Conservation (phyloP, 2,888 invertebrate species). For the Nomada fabriciana region DNA sequence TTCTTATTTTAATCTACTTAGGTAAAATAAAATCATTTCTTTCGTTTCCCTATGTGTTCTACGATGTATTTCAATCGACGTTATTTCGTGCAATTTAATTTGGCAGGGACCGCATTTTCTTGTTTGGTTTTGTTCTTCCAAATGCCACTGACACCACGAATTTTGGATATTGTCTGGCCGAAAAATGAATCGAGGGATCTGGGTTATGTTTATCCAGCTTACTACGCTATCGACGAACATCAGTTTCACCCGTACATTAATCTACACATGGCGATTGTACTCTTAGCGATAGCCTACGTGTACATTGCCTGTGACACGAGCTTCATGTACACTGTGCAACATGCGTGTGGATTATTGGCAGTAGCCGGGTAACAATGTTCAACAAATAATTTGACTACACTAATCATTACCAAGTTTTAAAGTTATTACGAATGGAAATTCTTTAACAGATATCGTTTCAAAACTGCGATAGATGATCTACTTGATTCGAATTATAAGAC, state of each 20-base stretch:
- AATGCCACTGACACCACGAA: not conserved
- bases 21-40: not conserved
- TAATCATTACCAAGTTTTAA: too few species aligned
- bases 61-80: too few species aligned
- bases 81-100: not conserved
- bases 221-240: not conserved
- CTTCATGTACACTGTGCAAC: conserved; percentile 21
- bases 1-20: not conserved
- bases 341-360: conserved; percentile 17
- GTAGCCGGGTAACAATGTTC: conserved; percentile 14
- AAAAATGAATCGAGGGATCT: conserved; percentile 5
- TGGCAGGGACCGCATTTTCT: not conserved
- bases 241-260: not conserved
- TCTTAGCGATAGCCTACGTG: not conserved
- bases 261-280: not conserved
- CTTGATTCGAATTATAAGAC: too few species aligned
- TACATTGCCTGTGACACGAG: conserved; percentile 8
- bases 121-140: not conserved
- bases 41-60: too few species aligned
- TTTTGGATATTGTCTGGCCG: conserved; percentile 18
- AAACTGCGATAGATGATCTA: not conserved
- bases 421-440: not conserved
- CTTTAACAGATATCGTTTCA: conserved; percentile 13
- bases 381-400: not conserved
- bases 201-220: not conserved